phyloP scores from a whole-genome alignment of 2,797 vertebrate species.

The Mycteria americana region DNA sequence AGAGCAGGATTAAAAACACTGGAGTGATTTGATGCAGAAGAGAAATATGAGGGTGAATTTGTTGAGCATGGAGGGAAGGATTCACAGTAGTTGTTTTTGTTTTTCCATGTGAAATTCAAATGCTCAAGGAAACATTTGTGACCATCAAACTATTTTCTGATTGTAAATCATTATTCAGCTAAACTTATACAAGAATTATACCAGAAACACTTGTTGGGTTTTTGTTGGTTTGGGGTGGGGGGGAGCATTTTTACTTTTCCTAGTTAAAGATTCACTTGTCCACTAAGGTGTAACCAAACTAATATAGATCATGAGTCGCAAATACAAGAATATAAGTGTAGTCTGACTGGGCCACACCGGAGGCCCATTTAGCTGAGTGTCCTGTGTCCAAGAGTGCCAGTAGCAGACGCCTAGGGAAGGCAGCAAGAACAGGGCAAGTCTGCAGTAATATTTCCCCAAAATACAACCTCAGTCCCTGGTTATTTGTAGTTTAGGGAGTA shows the following conservation, averaged over 20 bases:
- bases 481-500: background rate
- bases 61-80: background rate
- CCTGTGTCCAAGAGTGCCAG: background rate
- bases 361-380: background rate
- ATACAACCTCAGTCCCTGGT: background rate
- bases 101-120: background rate
- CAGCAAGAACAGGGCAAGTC: background rate
- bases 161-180: background rate
- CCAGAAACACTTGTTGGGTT: background rate
- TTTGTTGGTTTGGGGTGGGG: background rate
- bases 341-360: background rate
- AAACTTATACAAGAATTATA: background rate
- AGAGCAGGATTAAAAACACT: background rate
- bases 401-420: background rate
- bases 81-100: background rate
- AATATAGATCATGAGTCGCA: background rate
- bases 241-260: background rate
- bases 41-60: background rate
- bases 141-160: background rate
- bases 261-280: background rate
- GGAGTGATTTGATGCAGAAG: background rate
- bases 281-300: background rate
- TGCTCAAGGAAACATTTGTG: background rate
- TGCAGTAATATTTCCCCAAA: background rate
- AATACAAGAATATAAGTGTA: background rate